Evolutionary conservation across 2,797 vertebrate genomes (phyloP).

Genomic region (Carduelis carduelis): DNA sequence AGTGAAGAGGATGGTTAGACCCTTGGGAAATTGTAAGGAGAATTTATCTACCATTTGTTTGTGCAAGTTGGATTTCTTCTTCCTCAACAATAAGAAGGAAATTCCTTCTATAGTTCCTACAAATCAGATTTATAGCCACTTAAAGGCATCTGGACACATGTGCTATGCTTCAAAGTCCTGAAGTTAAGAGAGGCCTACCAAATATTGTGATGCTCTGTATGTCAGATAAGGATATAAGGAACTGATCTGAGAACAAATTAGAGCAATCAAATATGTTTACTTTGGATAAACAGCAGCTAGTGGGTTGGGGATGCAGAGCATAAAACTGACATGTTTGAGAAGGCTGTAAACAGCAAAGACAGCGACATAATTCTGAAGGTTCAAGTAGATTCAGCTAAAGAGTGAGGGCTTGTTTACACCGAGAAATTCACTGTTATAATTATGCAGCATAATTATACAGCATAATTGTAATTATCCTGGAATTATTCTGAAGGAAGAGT

Average conservation of each 20-base stretch:
- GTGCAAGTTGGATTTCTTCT: background rate
- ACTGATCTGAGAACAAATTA: conserved; percentile 13
- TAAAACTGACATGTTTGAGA: conserved; percentile 3
- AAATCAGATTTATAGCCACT: conserved; percentile 12
- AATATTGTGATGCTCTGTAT: background rate
- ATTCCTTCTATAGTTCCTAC: background rate
- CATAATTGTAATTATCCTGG: conserved; percentile 40
- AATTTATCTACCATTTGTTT: background rate
- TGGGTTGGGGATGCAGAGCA: background rate
- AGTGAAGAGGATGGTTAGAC: background rate
- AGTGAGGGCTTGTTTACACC: conserved; percentile 22
- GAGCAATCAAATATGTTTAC: background rate
- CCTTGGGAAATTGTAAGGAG: background rate
- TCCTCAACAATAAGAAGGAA: background rate
- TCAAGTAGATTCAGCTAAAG: background rate
- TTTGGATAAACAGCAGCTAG: conserved; percentile 30
- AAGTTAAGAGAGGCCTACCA: background rate
- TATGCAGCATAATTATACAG: conserved; percentile 21
- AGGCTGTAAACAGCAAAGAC: conserved; percentile 18
- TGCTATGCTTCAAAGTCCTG: background rate
- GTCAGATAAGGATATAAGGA: background rate
- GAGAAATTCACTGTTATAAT: conserved; percentile 22
- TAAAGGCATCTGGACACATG: background rate
- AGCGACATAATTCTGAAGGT: background rate
- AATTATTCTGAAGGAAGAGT: conserved; percentile 39